Base-by-base conservation (phyloP, 1,140 invertebrate genomes). In the Aphaenogaster rudis region DNA sequence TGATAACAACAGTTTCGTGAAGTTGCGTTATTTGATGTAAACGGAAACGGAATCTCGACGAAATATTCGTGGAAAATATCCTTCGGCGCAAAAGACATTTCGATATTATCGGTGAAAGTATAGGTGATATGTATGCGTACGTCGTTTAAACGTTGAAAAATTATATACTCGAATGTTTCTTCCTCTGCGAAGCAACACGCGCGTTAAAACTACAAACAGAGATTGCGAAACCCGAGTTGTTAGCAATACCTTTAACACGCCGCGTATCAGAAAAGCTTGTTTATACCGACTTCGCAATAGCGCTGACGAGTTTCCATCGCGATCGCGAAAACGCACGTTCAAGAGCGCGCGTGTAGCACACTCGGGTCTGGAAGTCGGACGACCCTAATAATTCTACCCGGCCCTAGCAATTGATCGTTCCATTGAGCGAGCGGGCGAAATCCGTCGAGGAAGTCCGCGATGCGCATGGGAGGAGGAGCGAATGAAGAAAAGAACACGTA, bases 401-500 rank as follows among this genome's bases (percentile, higher is more conserved):
- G 13, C 1, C 52, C 67, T 28, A 36, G 13, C 21, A 76, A 84
- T 84, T 59, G 80, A 82, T 84, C 69, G 57, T 76, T 84, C 33
- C 13, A 84, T 72, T 50, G 64, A 81, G 50, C 69, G 54, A 45
- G 79, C 78, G 33, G 36, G 67, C 80, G 39, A 84, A 76, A 48
- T 76, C 80, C 57, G 42, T 17, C 54, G 69, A 28, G 42, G 54
- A 74, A 63, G 59, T 74, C 33, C 42, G 69, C 45, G 54, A 69
- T 2, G 36, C 17, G 9, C 36, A 39, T 33, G 48, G 28, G 21
- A 57, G 54, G 42, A 45, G 66, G 42, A 28, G 5, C 21, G 42
- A 33, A 13, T 11, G 21, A 50, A 69, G 42, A 69, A 69, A 69
- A 42, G 42, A 50, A 50, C 39, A 33, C 21, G 45, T 69, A 39